Base-by-base conservation (phyloP, 2,113 vertebrate genomes). In the Dendropsophus ebraccatus region DNA sequence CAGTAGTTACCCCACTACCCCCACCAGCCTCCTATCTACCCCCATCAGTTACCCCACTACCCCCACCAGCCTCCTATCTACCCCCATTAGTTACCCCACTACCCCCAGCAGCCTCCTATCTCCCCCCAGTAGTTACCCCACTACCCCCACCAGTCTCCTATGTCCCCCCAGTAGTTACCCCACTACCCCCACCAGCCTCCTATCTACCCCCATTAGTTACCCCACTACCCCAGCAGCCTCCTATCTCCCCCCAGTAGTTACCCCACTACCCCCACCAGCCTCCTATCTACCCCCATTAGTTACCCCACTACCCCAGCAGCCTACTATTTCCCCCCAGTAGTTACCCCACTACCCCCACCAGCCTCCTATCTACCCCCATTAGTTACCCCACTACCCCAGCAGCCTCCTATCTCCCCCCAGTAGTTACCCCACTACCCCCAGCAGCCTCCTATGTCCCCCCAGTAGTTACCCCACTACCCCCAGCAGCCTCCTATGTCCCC, bases 391-490 rank as follows among this genome's bases (percentile, higher is more conserved):
- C 11, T 60, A 8, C 6, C 4, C 58, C 14, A 6, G 4, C 2
- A 1, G 21, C 5, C 58, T 4, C 7, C 23, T 13, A 37, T 7
- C 65, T 25, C 1, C 17, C 14, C 21, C 54, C 62, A 65, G 17
- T 16, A 17, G 28, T 19, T 16, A 67, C 30, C 30, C 28, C 5
- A 17, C 62, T 19, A 1, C 30, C 62, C 7, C 28, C 60, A 37
- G 1, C 65, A 35, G 6, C 65, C 62, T 7, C 47, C 47, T 10
- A 10, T 47, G 5, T 13, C 1, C 28, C 16, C 4, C 1, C 0
- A 69, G 47, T 1, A 45, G n/a, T n/a, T n/a, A n/a, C 2, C 6
- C 5, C 1, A 16, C 0, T 0, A 19, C 21, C 1, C 0, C 2
- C 32, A 21, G 23, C 72, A 19, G 21, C n/a, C 21, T 17, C 16